Base-by-base conservation (phyloP, 2,888 invertebrate genomes). In the Calameuta idolon region DNA sequence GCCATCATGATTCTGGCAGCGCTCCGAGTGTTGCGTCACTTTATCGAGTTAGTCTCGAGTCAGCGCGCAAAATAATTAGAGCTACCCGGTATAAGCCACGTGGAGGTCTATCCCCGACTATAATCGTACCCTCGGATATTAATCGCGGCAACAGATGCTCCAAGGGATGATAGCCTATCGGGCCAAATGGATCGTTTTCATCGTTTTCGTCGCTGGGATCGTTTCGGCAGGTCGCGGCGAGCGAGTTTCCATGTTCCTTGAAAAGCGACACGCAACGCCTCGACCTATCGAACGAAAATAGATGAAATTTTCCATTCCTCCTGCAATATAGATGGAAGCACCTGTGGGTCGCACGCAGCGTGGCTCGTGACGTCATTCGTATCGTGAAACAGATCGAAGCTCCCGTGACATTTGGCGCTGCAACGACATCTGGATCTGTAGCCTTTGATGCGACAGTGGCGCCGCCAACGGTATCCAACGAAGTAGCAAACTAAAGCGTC, bases 31-130 rank as follows among this genome's bases (percentile, higher is more conserved):
- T 83, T 76, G 81, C 80, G 79, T 80, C 77, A 69, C 83, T 87
- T 88, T 88, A 88, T 88, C 87, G 82, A 82, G 83, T 88, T 88
- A 88, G 84, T 84, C 83, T 85, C 87, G 82, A 86, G 83, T 84
- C 85, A 86, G 83, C 85, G 85, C 85, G 86, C 88, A 85, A 88
- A 88, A 88, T 88, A 87, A 88, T 88, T 88, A 87, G 87, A 86
- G 78, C 83, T 82, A 78, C 78, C 78, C 78, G 78, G 69, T 78
- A 35, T 35, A 68, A 78, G 73, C 78, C 69, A 37, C 69, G 73
- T 73, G 73, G 34, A 78, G 37, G 78, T 76, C 76, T 40, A 75
- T 78, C 73, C 71, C 69, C 78, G 37, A 73, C 77, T 71, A 77
- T 71, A 77, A 75, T 55, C 73, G 34, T 23, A 76, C 71, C 34